Base-by-base conservation (phyloP, 1,140 invertebrate species). In the Drosophila mayri region DNA sequence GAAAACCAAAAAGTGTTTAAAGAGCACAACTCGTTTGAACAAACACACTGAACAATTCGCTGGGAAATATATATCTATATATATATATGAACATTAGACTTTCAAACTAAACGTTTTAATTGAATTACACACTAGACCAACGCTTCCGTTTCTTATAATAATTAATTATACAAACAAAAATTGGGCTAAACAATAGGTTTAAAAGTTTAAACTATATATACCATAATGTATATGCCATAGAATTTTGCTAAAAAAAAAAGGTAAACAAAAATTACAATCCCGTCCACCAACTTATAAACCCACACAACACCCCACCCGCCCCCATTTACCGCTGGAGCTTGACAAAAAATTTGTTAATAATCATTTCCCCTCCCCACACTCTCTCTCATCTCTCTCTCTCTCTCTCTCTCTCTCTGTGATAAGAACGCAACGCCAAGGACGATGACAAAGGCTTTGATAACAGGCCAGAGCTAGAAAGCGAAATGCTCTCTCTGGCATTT, bases 11-110 rank as follows among this genome's bases (percentile, higher is more conserved):
- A 80, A 81, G 76, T 85, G 67, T 85, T 84, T 84, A 84, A 71
- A 84, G 82, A 86, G 83, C 70, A 87, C 82, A 87, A 86, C 83
- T 87, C 82, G 63, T 76, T 67, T 64, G 60, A 52, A 74, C 47
- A 59, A 77, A 52, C 50, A 71, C 32, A 72, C 68, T 83, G 61
- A 68, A 84, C 81, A 66, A 81, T 74, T 66, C 63, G 50, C 82
- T 82, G 81, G 77, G 68, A 50, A 76, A 75, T 66, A 8, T 43
- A 11, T 20, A 20, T 11, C 1, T 18, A 14, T n/a, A n/a, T n/a
- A n/a, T n/a, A n/a, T n/a, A 18, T 7, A n/a, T 9, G 60, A 79
- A 68, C 59, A 57, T 66, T 72, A 52, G 20, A 50, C 12, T 46
- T 16, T 25, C n/a, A n/a, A 49, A 18, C 25, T 28, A 30, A 28